phyloP scores from a whole-genome alignment of 2,888 invertebrate genomes.

The Cryptocephalus moraei region DNA sequence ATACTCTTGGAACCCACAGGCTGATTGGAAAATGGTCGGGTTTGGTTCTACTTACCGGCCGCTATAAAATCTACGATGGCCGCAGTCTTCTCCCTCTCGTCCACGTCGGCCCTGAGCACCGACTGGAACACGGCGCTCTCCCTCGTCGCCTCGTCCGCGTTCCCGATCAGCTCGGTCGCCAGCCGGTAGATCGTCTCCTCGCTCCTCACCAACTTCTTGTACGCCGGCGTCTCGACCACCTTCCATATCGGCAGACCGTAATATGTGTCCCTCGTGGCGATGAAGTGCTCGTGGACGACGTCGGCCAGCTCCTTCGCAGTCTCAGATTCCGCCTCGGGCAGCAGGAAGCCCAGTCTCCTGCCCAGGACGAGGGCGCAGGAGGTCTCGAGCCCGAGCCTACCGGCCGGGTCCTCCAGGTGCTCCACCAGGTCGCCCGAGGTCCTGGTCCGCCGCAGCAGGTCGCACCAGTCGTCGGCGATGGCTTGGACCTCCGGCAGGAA shows the following conservation, averaged over 20 bases:
- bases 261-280: conserved; percentile 64
- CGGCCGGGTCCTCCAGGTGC: conserved; percentile 63
- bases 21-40: no score
- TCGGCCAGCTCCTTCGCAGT: conserved; percentile 54
- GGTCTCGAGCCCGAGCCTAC: conserved; percentile 71
- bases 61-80: conserved; percentile 80
- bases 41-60: conserved; percentile 35
- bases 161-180: conserved; percentile 67
- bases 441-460: conserved; percentile 50
- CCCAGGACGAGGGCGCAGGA: conserved; percentile 73
- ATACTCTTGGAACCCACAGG: not conserved
- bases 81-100: conserved; percentile 72
- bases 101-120: conserved; percentile 61
- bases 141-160: conserved; percentile 43
- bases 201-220: conserved; percentile 57
- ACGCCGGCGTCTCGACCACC: conserved; percentile 61
- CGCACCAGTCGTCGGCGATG: conserved; percentile 69
- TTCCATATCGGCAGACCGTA: conserved; percentile 79
- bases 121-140: conserved; percentile 64
- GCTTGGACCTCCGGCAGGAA: conserved; percentile 65
- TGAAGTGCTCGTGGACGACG: conserved; percentile 69
- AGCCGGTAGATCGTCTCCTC: conserved; percentile 71
- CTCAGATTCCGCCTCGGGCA: conserved; percentile 31
- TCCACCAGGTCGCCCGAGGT: conserved; percentile 40
- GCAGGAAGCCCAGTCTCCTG: conserved; percentile 63